Evolutionary conservation across 2,797 vertebrate genomes (phyloP), one percentile per base, ranked within the genome.

Genomic region (Salmo trutta): DNA sequence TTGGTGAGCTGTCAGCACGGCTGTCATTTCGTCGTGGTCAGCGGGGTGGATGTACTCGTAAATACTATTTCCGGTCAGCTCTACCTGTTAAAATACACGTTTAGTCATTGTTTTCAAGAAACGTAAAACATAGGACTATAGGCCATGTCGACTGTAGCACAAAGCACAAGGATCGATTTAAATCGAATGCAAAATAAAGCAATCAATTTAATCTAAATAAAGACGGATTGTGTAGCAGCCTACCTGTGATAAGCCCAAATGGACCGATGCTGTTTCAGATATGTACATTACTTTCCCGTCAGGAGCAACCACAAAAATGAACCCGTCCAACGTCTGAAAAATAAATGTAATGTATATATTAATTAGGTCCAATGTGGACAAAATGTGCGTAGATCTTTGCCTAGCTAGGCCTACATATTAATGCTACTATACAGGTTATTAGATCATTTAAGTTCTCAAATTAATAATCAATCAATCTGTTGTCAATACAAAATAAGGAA

Each of bases 211-310:
- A 36, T 36, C 6, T 6, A 36, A 7, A 36, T 36, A 1, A 36
- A 36, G 36, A 36, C 36, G 6, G 6, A 36, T 36, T 36, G 36
- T 36, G 7, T 2, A 27, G 65, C 21, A 79, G 73, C 69, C 68
- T 95, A 99, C 98, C 97, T 99, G 98, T 51, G 98, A 99, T 89
- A 99, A 93, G 72, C 98, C 98, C 91, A 99, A 87, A 86, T 99
- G 98, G 73, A 99, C 97, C 0, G 98, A 99, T 0, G 98, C 98
- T 0, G 98, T 99, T 90, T 99, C 98, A 0, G 98, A 99, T 86
- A 99, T 99, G 91, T 99, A 99, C 98, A 99, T 99, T 85, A 99
- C 99, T 90, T 99, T 99, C 68, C 98, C 98, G 79, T 99, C 98
- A 0, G 98, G 97, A 77, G 98, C 98, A 17, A 99, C 98, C 67